A percentile compares a stretch with the other conserved stretches of the same genome.
phyloP scores from a whole-genome alignment of 2,113 vertebrate genomes.

The Lamprologus callipterus region DNA sequence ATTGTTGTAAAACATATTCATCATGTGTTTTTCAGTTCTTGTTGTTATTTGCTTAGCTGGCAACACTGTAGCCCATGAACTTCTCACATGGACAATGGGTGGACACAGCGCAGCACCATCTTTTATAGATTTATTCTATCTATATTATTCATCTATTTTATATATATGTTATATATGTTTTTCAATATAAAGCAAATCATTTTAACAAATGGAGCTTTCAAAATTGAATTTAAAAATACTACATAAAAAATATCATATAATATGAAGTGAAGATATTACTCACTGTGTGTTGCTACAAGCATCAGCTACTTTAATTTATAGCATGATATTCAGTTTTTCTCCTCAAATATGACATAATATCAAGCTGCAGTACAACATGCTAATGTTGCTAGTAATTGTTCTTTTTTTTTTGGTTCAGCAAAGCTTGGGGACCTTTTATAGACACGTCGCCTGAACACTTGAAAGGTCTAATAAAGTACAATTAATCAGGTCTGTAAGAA shows the following conservation, averaged over 20 bases:
- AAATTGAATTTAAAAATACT: neutral
- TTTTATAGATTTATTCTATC: neutral
- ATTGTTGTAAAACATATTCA: neutral
- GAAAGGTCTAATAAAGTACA: neutral
- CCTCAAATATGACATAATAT: neutral
- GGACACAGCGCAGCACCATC: neutral
- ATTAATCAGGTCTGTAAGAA: neutral
- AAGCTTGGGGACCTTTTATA: neutral
- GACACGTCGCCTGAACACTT: neutral
- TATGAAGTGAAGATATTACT: neutral
- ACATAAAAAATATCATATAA: neutral
- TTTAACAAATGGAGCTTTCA: neutral
- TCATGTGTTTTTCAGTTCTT: neutral
- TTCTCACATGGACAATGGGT: neutral
- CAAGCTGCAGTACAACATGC: neutral
- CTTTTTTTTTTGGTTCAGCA: neutral
- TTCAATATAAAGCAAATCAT: neutral
- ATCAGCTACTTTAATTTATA: neutral
- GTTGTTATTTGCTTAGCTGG: neutral
- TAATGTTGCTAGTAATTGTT: neutral
- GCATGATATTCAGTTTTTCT: neutral
- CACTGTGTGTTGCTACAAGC: fast-evolving
- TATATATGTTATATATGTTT: neutral
- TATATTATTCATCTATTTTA: neutral
- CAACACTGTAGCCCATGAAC: neutral